Base-by-base conservation (phyloP, 53 echinoderm and acorn worm genomes). In the Pentamera pediparva region DNA sequence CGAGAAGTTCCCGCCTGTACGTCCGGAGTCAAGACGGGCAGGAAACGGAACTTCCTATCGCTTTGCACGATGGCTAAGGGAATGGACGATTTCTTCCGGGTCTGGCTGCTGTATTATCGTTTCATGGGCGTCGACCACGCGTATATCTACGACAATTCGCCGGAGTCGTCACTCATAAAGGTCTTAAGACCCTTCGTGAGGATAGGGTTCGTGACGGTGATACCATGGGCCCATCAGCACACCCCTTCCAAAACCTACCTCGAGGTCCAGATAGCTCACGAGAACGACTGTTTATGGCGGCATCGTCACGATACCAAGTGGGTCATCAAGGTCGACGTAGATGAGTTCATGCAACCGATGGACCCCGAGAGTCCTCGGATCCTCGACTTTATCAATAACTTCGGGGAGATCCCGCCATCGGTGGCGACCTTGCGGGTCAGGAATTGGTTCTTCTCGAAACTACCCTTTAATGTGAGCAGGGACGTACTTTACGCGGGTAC, bases 311-410 rank as follows among this genome's bases (percentile, higher is more conserved):
- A 81, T 51, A 84, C 90, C 3, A 57, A 94, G 4, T 94, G 90
- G 93, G 76, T 93, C 24, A 30, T 93, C 6, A 93, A 93, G 45
- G 80, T 93, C 1, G 93, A 93, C 81, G 89, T 93, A 0, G 93
- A 93, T 43, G 93, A 93, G 69, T 93, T 93, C 59, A 59, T 93
- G 51, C 93, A 93, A 72, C 93, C 93, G 6, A 81, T 89, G 86
- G 75, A 84, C 62, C 81, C 83, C 24, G 41, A 64, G n/a, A 80
- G 80, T 47, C 83, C 84, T 0, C 57, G 34, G 35, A 81, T 93
- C 22, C 58, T 79, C 11, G 93, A 93, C 43, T 89, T 89, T 33
- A 56, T 93, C 3, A 39, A 58, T 27, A 62, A 81, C 9, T 83
- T 86, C 37, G 57, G 74, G 26, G 55, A 38, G 13, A 41, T 81